Evolutionary conservation across 2,888 invertebrate genomes (phyloP).

Genomic region (Nymphalis urticae): DNA sequence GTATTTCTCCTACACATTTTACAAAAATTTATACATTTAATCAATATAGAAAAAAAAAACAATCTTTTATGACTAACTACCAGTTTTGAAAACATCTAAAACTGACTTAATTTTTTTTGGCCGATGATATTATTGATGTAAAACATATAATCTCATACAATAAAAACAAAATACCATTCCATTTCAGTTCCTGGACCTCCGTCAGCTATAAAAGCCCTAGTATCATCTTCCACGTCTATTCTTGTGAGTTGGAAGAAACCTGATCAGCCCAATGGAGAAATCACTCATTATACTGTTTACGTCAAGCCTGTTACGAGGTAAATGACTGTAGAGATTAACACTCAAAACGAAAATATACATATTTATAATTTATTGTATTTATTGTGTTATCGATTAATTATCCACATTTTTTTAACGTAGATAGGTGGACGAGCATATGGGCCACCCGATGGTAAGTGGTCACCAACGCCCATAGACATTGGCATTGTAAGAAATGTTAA

Average conservation of each 20-base stretch:
- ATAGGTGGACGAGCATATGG: no score
- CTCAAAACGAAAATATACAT: no score
- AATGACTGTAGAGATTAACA: background rate
- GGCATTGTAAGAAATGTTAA: no score
- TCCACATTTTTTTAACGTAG: no score
- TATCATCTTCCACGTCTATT: conserved; percentile 89
- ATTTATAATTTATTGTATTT: background rate
- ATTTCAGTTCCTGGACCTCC: conserved; percentile 90
- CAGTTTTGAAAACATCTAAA: no score
- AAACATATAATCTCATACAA: background rate
- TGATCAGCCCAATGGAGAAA: conserved; percentile 88
- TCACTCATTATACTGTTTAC: conserved; percentile 91
- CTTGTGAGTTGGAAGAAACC: conserved; percentile 93
- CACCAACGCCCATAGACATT: no score
- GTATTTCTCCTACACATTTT: conserved; percentile 18
- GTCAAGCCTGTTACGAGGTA: conserved; percentile 77
- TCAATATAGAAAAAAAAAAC: no score
- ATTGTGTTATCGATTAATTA: no score
- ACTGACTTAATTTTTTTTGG: no score
- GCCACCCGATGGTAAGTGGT: no score
- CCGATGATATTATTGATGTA: background rate
- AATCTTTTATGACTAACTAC: no score
- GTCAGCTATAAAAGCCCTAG: conserved; percentile 89
- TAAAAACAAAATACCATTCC: background rate
- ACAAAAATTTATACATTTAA: background rate